Evolutionary conservation across 2,797 vertebrate species (phyloP).

Genomic region (Characodon lateralis): DNA sequence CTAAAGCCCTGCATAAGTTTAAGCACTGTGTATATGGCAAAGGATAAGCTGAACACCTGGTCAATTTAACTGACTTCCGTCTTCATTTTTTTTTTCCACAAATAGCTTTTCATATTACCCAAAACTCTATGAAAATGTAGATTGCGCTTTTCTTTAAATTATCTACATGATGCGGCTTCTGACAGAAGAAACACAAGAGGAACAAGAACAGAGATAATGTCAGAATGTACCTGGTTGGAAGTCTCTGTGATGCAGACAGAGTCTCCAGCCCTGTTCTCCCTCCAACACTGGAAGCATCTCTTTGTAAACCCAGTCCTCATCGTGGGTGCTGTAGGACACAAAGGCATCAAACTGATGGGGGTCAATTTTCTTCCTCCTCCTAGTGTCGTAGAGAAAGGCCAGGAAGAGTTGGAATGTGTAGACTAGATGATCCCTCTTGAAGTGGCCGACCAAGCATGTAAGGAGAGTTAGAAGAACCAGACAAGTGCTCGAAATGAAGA

Average conservation of each 20-base stretch:
- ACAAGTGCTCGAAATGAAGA: not conserved
- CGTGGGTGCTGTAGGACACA: constrained; percentile 68
- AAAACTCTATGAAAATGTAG: no score
- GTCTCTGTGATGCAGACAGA: constrained; percentile 70
- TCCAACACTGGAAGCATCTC: constrained; percentile 70
- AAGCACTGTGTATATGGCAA: no score
- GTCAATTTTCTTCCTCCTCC: not conserved
- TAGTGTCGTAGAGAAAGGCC: not conserved
- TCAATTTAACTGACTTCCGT: no score
- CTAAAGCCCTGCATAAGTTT: no score
- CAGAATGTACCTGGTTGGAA: constrained; percentile 22
- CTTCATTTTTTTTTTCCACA: no score
- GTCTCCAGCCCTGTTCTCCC: constrained; percentile 34
- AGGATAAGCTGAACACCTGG: no score
- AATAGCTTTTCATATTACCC: no score
- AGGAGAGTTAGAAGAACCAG: not conserved
- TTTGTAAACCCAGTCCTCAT: constrained; percentile 67
- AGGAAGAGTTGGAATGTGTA: not conserved
- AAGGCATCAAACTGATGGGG: constrained; percentile 45
- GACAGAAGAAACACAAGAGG: constrained; percentile 34
- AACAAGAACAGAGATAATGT: not conserved
- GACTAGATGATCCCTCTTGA: not conserved
- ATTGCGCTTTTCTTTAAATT: constrained; percentile 43
- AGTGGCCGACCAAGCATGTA: not conserved
- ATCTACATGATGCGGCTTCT: constrained; percentile 12